Evolutionary conservation across 2,888 invertebrate species (phyloP).

Genomic region (Sisyra terminalis): DNA sequence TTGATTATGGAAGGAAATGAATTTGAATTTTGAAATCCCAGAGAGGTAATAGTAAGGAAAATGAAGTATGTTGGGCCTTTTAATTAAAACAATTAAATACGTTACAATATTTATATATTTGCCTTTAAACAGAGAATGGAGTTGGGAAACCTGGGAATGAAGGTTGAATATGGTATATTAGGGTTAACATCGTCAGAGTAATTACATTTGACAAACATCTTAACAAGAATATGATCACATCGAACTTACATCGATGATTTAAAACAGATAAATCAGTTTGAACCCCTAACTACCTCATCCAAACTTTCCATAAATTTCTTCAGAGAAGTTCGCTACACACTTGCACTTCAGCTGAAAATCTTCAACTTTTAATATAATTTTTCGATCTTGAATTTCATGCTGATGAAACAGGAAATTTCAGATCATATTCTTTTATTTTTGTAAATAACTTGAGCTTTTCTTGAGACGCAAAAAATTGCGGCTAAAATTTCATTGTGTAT

Average conservation of each 20-base stretch:
- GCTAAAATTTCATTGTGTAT: constrained; percentile 5
- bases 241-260: neutral
- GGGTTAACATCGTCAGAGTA: too few relatives aligned
- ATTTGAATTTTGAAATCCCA: too few relatives aligned
- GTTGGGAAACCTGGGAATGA: too few relatives aligned
- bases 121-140: too few relatives aligned
- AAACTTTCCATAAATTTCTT: neutral
- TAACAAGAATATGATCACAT: neutral
- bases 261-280: neutral
- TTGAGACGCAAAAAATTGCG: constrained; percentile 5
- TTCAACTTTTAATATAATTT: constrained; percentile 2
- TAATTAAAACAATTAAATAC: too few relatives aligned
- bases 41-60: too few relatives aligned
- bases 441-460: constrained; percentile 2
- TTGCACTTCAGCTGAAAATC: constrained; percentile 4
- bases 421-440: constrained; percentile 6
- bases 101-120: too few relatives aligned
- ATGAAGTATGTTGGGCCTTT: too few relatives aligned
- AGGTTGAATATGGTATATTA: too few relatives aligned
- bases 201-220: too few relatives aligned
- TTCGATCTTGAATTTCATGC: constrained; percentile 6
- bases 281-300: constrained; percentile 1
- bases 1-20: too few relatives aligned
- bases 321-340: neutral
- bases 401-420: constrained; percentile 4